These are phyloP conservation scores for Brachionus rubens DNA, from an alignment of 1,140 invertebrate genomes.

Conservation along the genomic window DNA sequence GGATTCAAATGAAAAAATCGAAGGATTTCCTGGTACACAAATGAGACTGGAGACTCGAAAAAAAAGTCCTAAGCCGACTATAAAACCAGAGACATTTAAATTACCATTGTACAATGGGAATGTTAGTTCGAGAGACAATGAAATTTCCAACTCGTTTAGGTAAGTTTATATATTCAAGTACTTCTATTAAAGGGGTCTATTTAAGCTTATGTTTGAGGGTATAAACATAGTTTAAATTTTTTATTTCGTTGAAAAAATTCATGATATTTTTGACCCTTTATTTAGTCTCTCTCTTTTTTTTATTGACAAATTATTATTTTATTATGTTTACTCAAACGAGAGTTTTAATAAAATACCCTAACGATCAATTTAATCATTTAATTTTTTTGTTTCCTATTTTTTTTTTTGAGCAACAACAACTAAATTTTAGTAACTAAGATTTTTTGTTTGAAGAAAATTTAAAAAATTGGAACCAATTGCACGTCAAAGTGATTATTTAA, in stretches of 20 bases:
- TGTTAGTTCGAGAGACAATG: background rate
- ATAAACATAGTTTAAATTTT: too few relatives aligned
- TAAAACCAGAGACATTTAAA: constrained; percentile 10
- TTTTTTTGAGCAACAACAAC: background rate
- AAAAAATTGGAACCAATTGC: background rate
- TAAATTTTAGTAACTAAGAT: background rate
- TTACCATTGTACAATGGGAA: constrained; percentile 9
- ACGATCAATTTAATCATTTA: background rate
- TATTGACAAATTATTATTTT: too few relatives aligned
- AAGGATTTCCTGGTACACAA: background rate
- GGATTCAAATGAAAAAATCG: background rate
- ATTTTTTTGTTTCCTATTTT: background rate
- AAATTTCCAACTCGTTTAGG: background rate
- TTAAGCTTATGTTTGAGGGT: background rate
- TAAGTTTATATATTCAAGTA: background rate
- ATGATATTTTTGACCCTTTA: too few relatives aligned
- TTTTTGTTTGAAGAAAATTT: background rate
- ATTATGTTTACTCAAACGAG: too few relatives aligned
- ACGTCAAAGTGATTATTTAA: background rate
- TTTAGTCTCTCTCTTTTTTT: too few relatives aligned
- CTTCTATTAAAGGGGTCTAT: background rate
- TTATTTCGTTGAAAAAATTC: too few relatives aligned
- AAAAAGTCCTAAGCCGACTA: background rate
- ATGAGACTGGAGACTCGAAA: background rate
- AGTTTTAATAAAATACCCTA: too few relatives aligned